A percentile compares a stretch with the other conserved stretches of the same genome.
Evolutionary conservation across 2,113 vertebrate species (phyloP).

Genomic region (Malaclemys terrapin): DNA sequence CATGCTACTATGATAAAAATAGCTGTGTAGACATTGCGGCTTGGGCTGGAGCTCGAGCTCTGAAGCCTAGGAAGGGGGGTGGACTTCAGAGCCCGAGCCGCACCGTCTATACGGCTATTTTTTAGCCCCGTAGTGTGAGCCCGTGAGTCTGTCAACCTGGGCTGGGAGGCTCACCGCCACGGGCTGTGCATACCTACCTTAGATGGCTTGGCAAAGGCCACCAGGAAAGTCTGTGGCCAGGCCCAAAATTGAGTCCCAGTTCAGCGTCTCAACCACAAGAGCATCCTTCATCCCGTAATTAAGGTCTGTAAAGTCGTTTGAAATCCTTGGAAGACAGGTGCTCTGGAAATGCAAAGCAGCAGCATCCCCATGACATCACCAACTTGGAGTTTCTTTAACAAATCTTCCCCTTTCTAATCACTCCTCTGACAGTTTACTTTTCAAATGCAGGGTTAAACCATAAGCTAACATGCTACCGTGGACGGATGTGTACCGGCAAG

Average conservation of each 20-base stretch:
- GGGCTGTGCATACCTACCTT: background rate
- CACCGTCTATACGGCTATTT: background rate
- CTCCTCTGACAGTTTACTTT: accelerated
- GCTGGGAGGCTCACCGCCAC: background rate
- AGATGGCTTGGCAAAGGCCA: background rate
- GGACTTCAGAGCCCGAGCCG: background rate
- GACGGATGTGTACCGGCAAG: background rate
- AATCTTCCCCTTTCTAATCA: background rate
- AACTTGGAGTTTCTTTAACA: background rate
- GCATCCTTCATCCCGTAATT: background rate
- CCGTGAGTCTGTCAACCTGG: background rate
- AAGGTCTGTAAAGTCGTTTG: background rate
- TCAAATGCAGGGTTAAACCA: accelerated
- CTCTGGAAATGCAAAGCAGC: background rate
- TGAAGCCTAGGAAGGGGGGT: background rate
- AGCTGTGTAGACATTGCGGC: background rate
- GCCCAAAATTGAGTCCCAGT: background rate
- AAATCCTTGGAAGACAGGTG: background rate
- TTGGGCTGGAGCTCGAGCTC: background rate
- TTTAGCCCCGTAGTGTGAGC: background rate
- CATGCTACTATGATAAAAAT: background rate
- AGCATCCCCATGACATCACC: accelerated
- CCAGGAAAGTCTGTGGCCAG: background rate
- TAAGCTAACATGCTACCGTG: accelerated
- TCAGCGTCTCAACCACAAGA: background rate